These are phyloP conservation scores for Vulpes ferrilata DNA, from an alignment of 2,113 vertebrate genomes.

Conservation along the genomic window DNA sequence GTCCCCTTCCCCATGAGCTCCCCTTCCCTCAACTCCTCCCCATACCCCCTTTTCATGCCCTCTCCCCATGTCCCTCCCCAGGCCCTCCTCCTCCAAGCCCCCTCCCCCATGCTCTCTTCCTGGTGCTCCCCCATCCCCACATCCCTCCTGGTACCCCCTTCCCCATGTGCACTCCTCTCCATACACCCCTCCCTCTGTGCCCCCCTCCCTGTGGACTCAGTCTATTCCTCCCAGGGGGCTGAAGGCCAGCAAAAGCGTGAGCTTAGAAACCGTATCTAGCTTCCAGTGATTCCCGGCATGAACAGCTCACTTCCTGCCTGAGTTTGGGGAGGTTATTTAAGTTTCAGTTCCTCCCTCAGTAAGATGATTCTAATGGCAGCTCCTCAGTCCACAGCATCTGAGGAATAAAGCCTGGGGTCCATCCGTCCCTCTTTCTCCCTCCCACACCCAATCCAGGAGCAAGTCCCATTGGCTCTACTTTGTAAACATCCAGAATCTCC, in stretches of 20 bases:
- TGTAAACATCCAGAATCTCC: background rate
- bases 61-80: no score
- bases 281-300: background rate
- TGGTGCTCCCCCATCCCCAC: no score
- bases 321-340: background rate
- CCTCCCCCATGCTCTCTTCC: background rate
- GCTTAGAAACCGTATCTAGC: background rate
- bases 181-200: background rate
- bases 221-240: background rate
- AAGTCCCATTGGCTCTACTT: background rate
- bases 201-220: no score
- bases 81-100: no score
- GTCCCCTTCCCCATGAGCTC: no score
- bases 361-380: background rate
- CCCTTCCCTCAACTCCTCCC: no score
- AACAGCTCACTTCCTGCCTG: background rate
- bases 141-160: background rate
- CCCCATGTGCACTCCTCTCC: background rate
- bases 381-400: background rate
- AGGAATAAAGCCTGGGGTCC: background rate
- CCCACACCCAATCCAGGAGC: no score
- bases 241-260: background rate
- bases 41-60: background rate
- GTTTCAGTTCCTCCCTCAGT: slow-evolving; percentile 47
- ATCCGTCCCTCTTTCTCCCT: background rate